Percentiles rank a stretch among this genome's conserved stretches.
These are phyloP conservation scores for Myiopsitta monachus DNA, from an alignment of 2,113 vertebrate genomes.

Conservation along the genomic window DNA sequence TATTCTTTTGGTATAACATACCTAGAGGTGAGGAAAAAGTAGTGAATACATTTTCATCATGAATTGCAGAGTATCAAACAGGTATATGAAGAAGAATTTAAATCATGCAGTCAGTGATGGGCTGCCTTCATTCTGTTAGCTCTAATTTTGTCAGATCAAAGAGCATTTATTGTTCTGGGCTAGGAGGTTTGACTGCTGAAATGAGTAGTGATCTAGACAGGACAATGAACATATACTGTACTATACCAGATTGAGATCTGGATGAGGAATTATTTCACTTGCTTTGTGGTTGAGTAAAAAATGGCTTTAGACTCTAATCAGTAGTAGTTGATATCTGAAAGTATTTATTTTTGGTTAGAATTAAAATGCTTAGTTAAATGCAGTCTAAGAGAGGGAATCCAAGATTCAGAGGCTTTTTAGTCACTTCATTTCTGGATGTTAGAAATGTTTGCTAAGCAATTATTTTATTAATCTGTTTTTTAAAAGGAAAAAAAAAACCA, in stretches of 20 bases:
- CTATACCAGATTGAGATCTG: not conserved
- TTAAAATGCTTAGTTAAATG: not conserved
- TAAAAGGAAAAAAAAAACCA: not conserved
- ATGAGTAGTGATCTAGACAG: not conserved
- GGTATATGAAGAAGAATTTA: not conserved
- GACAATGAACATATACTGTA: not conserved
- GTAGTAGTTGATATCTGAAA: not conserved
- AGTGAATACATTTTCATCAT: not conserved
- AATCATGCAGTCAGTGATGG: not conserved
- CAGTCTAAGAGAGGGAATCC: not conserved
- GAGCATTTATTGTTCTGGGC: not conserved
- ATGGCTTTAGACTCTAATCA: not conserved
- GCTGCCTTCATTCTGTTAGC: not conserved
- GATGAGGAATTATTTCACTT: not conserved
- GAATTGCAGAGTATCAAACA: not conserved
- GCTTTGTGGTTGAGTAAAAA: not conserved
- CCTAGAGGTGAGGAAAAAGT: not conserved
- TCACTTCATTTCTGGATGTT: not conserved
- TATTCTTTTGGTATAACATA: not conserved
- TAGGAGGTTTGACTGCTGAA: not conserved
- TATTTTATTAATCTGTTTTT: constrained; percentile 25
- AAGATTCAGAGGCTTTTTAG: not conserved
- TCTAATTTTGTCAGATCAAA: not conserved
- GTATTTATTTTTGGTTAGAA: not conserved
- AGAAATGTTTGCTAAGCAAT: not conserved